Evolutionary conservation across 2,113 vertebrate species (phyloP).

Genomic region (Phrynocephalus versicolor): DNA sequence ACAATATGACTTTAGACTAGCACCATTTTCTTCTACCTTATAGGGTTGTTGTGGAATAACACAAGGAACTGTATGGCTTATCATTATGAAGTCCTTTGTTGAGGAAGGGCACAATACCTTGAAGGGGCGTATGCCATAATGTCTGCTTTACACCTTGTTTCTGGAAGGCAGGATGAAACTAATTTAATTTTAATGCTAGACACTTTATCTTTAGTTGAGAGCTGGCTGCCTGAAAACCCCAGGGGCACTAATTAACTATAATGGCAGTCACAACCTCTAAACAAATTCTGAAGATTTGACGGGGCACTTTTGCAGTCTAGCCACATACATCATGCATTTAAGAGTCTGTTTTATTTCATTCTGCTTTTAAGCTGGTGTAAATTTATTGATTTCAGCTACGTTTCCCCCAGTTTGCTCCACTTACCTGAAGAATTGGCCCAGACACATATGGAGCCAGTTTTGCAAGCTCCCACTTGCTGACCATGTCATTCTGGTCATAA

Average conservation of each 20-base stretch:
- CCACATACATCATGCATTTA: conserved; percentile 26
- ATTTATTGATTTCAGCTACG: conserved; percentile 9
- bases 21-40: background rate
- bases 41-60: background rate
- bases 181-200: conserved; percentile 33
- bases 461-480: background rate
- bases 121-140: background rate
- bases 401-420: background rate
- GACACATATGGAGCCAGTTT: background rate
- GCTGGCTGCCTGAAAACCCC: conserved; percentile 21
- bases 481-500: conserved; percentile 5
- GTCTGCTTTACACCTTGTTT: conserved; percentile 3
- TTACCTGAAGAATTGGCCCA: background rate
- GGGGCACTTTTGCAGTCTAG: conserved; percentile 24
- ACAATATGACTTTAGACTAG: background rate
- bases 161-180: background rate
- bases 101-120: background rate
- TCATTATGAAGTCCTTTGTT: background rate
- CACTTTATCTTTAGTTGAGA: conserved; percentile 14
- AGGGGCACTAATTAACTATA: conserved; percentile 29
- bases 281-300: conserved; percentile 24
- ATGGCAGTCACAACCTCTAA: conserved; percentile 31
- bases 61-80: background rate
- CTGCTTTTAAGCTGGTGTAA: conserved; percentile 14
- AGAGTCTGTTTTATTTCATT: conserved; percentile 23